Evolutionary conservation across 2,113 vertebrate genomes (phyloP), one percentile per base, ranked within the genome.

Genomic region (Candoia aspera): DNA sequence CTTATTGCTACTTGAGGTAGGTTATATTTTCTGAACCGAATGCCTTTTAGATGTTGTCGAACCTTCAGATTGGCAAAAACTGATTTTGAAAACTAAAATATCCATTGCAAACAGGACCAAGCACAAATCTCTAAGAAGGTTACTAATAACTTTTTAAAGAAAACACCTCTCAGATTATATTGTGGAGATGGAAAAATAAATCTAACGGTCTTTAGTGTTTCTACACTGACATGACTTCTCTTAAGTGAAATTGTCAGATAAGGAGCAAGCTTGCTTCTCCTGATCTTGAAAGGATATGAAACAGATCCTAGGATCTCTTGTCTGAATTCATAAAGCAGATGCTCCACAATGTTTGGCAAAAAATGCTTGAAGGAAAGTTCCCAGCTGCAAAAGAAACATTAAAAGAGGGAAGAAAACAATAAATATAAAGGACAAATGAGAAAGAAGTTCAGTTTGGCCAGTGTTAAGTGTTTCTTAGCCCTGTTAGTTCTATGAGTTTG

Each of bases 291-390:
- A 2, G 12, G 91, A 91, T 91, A 86, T 91, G 88, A 91, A 93
- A 24, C 85, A 54, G 11, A 33, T 33, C 54, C 24, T 91, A 73
- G 64, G 8, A 89, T 92, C 95, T 94, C 23, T 92, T 92, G 94
- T 92, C 88, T 93, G 88, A 92, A 93, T 73, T 49, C 1, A 62
- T 92, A 93, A 88, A 55, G 94, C 57, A 94, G 93, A 55, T 88
- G 53, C 86, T 90, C 24, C 68, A 88, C 68, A 92, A 53, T 88
- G 37, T 54, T 86, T 33, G 60, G 42, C 37, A 21, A 62, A 90
- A 90, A 90, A 13, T 85, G 83, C 10, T 62, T 85, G n/a, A n/a
- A 13, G 79, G 24, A 33, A 42, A 85, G 42, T 60, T 26, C 79
- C 60, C 42, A 23, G 57, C 58, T 60, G 33, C 26, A 46, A 29